phyloP scores from a whole-genome alignment of 2,797 vertebrate species.

The Oophaga sylvatica region DNA sequence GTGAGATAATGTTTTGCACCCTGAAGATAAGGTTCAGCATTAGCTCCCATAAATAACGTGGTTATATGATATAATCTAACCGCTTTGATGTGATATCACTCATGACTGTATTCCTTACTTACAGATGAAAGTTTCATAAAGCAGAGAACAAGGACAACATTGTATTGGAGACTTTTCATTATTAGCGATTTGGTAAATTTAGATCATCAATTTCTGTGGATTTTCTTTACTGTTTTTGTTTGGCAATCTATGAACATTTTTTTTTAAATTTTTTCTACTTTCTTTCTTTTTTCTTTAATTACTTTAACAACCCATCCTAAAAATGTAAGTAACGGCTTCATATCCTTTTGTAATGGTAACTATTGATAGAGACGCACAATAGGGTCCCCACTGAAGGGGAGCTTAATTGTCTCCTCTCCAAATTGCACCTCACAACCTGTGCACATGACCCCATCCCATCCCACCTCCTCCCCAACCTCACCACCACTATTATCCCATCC shows the following conservation, averaged over 20 bases:
- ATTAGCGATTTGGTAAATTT: background rate
- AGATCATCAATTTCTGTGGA: background rate
- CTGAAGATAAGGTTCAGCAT: background rate
- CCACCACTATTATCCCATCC: no score
- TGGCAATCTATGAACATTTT: background rate
- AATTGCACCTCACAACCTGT: no score
- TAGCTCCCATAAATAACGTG: background rate
- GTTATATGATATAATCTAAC: background rate
- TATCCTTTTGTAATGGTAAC: background rate
- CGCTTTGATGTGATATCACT: no score
- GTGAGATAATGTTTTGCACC: background rate
- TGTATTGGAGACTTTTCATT: no score
- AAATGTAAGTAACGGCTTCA: background rate
- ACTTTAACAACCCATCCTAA: background rate
- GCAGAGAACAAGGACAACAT: no score
- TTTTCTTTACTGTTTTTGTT: background rate
- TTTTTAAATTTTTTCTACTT: background rate
- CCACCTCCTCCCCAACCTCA: no score
- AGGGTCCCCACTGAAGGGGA: no score
- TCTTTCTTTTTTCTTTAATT: no score
- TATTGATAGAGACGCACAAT: constrained; percentile 16
- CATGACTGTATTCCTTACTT: no score
- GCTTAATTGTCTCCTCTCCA: no score
- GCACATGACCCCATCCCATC: no score
- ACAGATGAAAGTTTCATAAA: no score